Evolutionary conservation across 2,888 invertebrate species (phyloP).

Genomic region (Meiosimyza decipiens): DNA sequence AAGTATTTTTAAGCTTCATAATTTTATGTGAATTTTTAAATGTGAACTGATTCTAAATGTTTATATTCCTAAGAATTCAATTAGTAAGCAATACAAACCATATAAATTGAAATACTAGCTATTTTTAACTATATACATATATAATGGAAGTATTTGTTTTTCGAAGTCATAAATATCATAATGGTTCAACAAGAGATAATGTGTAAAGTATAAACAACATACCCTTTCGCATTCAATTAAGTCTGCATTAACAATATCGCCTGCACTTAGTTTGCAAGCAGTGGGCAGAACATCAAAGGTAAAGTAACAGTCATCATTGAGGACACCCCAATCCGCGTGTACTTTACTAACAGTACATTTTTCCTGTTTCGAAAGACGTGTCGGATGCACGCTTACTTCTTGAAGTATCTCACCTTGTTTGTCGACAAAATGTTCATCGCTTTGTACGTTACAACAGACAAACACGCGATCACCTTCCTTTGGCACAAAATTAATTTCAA

Average conservation of each 20-base stretch:
- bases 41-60: too few species aligned
- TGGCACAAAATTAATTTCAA: constrained; percentile 75
- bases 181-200: too few species aligned
- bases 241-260: constrained; percentile 75
- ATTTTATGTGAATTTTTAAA: too few species aligned
- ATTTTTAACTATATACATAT: too few species aligned
- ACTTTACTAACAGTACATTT: constrained; percentile 67
- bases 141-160: too few species aligned
- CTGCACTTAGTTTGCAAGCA: constrained; percentile 70
- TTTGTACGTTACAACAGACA: constrained; percentile 73
- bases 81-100: too few species aligned
- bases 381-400: constrained; percentile 71
- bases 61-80: too few species aligned
- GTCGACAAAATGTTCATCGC: constrained; percentile 70
- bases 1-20: too few species aligned
- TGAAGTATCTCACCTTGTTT: constrained; percentile 71
- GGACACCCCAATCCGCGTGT: constrained; percentile 68
- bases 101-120: too few species aligned
- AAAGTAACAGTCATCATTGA: constrained; percentile 73
- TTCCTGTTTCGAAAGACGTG: constrained; percentile 70
- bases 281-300: constrained; percentile 69
- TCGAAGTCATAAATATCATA: too few species aligned
- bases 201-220: constrained; percentile 30
- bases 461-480: constrained; percentile 77
- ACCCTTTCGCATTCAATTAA: constrained; percentile 78